Conservation (phyloP, 1,140 invertebrate species). For the Portunus trituberculatus region DNA sequence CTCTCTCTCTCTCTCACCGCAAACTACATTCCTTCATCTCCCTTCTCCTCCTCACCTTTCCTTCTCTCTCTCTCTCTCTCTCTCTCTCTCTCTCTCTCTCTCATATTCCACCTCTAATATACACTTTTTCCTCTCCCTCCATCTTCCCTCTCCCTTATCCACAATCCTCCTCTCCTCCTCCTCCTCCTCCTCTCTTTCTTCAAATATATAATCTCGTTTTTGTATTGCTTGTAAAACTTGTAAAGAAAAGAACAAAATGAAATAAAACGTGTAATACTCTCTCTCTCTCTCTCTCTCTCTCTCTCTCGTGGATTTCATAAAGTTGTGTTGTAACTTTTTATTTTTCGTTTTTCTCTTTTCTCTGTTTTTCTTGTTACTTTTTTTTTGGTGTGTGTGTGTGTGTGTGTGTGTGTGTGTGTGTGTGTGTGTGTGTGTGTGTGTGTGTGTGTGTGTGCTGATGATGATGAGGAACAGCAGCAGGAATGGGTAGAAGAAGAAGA, state of each 20-base stretch:
- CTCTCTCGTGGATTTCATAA: no score
- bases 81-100: constrained; percentile 14
- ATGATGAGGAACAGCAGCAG: background rate
- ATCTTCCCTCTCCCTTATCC: background rate
- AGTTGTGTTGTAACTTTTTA: no score
- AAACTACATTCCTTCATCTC: constrained; percentile 8
- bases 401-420: no score
- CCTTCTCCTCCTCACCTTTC: background rate
- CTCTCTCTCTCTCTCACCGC: background rate
- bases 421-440: background rate
- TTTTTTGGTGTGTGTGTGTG: no score
- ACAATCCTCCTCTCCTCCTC: background rate
- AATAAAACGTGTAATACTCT: background rate
- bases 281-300: no score
- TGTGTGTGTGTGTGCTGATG: background rate
- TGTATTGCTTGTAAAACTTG: background rate
- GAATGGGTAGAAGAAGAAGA: background rate
- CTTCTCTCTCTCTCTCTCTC: constrained; percentile 13
- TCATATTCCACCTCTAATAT: background rate
- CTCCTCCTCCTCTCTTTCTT: background rate
- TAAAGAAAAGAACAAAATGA: background rate
- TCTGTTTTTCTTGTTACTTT: no score
- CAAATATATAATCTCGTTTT: background rate
- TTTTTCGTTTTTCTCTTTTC: no score
- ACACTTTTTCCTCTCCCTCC: background rate